Evolutionary conservation across 2,888 invertebrate genomes (phyloP).

Genomic region (Mimachlamys varia): DNA sequence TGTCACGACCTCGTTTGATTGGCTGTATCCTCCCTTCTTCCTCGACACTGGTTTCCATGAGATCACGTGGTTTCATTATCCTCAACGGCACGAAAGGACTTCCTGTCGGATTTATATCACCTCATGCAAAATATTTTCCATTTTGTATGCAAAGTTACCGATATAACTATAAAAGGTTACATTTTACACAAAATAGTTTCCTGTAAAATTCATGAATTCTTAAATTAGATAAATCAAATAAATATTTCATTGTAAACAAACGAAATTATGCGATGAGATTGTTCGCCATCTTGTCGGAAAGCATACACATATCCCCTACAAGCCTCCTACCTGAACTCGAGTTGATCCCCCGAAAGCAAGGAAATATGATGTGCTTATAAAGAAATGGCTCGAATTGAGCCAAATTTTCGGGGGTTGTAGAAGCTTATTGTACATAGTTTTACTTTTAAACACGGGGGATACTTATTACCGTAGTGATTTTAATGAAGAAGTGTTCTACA

Average conservation of each 20-base stretch:
- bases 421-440: conserved; percentile 48
- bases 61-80: conserved; percentile 61
- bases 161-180: neutral
- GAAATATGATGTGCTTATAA: conserved; percentile 68
- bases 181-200: neutral
- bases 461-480: conserved; percentile 41
- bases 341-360: conserved; percentile 72
- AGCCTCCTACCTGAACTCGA: conserved; percentile 64
- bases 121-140: neutral
- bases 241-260: neutral
- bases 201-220: neutral
- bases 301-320: conserved; percentile 52
- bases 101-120: neutral
- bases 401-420: conserved; percentile 71
- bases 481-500: conserved; percentile 46
- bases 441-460: conserved; percentile 56
- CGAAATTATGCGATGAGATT: neutral
- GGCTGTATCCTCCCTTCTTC: conserved; percentile 43
- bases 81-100: neutral
- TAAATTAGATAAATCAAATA: neutral
- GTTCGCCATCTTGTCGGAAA: conserved; percentile 37
- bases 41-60: conserved; percentile 67
- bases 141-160: neutral
- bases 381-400: conserved; percentile 74
- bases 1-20: conserved; percentile 39